Evolutionary conservation across 53 echinoderm and acorn worm species (phyloP).

Genomic region (Echinometra lucunter): DNA sequence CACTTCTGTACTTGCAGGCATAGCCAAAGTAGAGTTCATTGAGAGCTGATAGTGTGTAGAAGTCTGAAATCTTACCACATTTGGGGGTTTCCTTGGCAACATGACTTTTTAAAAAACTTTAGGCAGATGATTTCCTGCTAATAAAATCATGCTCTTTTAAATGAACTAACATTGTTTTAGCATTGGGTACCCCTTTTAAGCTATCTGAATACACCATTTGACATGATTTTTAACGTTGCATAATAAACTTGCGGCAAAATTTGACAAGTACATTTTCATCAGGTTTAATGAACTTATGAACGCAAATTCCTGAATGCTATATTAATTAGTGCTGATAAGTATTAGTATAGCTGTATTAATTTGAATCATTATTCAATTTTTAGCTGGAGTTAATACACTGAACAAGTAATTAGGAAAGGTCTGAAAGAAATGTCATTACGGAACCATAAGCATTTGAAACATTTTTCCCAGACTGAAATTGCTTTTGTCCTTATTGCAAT

Average conservation of each 20-base stretch:
- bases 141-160: too few relatives aligned
- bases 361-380: not conserved
- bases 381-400: not conserved
- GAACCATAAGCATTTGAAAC: not conserved
- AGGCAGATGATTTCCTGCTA: too few relatives aligned
- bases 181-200: too few relatives aligned
- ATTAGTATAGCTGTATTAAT: not conserved
- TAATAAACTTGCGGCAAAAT: not conserved
- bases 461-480: too few relatives aligned
- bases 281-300: not conserved
- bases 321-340: not conserved
- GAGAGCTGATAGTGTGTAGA: conserved; percentile 88
- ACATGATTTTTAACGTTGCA: not conserved
- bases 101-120: too few relatives aligned
- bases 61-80: too few relatives aligned
- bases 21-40: conserved; percentile 98
- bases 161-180: too few relatives aligned
- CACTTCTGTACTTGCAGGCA: conserved; percentile 88
- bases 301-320: not conserved
- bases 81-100: too few relatives aligned
- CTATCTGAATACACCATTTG: not conserved
- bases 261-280: not conserved
- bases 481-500: not conserved
- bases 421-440: not conserved
- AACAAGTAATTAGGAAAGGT: not conserved